These are phyloP conservation scores for Lepidurus arcticus DNA, from an alignment of 1,140 invertebrate species.

Conservation along the genomic window DNA sequence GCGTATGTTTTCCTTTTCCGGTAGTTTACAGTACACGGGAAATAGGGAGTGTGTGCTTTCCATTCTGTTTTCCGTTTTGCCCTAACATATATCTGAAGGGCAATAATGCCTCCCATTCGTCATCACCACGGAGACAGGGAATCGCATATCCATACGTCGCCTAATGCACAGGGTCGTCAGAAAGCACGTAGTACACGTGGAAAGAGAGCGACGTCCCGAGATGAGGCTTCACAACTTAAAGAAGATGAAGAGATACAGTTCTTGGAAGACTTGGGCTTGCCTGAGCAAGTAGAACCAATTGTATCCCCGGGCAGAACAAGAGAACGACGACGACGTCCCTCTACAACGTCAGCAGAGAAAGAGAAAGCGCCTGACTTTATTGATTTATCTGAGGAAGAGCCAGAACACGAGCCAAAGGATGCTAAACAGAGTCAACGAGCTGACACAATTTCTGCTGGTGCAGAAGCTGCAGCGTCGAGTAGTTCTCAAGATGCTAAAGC, in stretches of 20 bases:
- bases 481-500: too few species aligned
- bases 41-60: not conserved
- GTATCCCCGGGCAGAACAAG: not conserved
- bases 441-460: not conserved
- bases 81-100: not conserved
- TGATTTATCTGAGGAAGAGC: not conserved
- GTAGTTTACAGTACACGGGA: not conserved
- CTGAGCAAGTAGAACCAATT: not conserved
- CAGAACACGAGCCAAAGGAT: not conserved
- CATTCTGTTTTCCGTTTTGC: not conserved
- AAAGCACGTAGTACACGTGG: not conserved
- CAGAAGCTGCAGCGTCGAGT: too few species aligned
- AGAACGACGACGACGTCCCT: not conserved
- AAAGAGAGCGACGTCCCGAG: not conserved
- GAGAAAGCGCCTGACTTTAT: not conserved
- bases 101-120: not conserved
- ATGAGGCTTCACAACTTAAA: not conserved
- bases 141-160: not conserved
- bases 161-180: not conserved
- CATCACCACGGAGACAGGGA: not conserved
- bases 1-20: not conserved
- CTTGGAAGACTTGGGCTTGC: not conserved
- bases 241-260: conserved; percentile 5
- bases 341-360: not conserved
- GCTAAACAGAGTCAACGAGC: not conserved